These are phyloP conservation scores for Hestina assimilis DNA, from an alignment of 1,140 invertebrate species.

Conservation along the genomic window DNA sequence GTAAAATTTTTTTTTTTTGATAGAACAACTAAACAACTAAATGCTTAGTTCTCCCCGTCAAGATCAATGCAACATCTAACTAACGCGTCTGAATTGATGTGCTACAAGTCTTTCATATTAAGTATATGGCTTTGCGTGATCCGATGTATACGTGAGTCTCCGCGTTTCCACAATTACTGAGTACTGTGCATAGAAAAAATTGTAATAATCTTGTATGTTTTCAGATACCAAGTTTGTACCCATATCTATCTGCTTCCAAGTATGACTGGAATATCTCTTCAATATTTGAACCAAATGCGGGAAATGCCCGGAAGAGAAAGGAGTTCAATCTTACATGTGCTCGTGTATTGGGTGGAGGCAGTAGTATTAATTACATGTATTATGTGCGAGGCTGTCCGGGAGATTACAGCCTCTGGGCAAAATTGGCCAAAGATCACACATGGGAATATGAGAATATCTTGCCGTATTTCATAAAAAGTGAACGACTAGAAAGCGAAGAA, in stretches of 20 bases:
- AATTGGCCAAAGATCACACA: conserved; percentile 77
- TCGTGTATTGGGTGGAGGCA: conserved; percentile 85
- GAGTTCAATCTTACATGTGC: conserved; percentile 83
- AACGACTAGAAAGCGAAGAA: conserved; percentile 28
- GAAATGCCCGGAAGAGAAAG: no score
- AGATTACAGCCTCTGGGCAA: conserved; percentile 85
- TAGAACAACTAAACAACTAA: no score
- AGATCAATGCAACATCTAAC: no score
- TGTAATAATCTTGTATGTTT: conserved; percentile 21
- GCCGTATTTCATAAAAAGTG: conserved; percentile 45
- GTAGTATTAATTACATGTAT: conserved; percentile 85
- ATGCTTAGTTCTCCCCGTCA: no score
- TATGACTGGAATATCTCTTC: conserved; percentile 86
- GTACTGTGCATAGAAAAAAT: no score
- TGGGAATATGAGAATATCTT: conserved; percentile 79
- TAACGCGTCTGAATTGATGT: no score
- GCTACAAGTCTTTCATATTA: no score
- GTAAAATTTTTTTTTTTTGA: no score
- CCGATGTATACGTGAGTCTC: no score
- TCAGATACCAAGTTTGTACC: conserved; percentile 33
- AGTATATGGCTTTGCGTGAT: no score
- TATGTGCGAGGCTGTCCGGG: conserved; percentile 83
- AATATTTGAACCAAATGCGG: no score
- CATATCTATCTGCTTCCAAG: conserved; percentile 26
- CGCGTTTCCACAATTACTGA: no score